Evolutionary conservation across 1,140 invertebrate species (phyloP).

Genomic region (Zaprionus ornatus): DNA sequence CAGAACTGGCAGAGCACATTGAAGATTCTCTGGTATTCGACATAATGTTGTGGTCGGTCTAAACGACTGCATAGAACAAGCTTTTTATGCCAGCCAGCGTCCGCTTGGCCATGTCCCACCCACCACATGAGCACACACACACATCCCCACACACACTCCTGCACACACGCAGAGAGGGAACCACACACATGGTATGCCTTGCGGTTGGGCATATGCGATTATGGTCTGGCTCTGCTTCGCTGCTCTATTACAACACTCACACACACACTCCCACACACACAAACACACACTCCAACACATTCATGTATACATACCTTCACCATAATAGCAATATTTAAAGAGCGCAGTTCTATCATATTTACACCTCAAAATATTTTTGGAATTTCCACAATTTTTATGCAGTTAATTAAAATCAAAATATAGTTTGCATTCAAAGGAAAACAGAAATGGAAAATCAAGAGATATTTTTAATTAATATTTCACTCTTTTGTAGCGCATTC

Average conservation of each 20-base stretch:
- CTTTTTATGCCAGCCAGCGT: constrained; percentile 72
- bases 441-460: not conserved
- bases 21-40: constrained; percentile 79
- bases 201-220: constrained; percentile 70
- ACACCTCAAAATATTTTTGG: constrained; percentile 8
- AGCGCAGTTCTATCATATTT: constrained; percentile 19
- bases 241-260: constrained; percentile 34
- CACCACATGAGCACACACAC: constrained; percentile 6
- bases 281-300: not conserved
- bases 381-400: not conserved
- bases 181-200: constrained; percentile 56
- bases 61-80: constrained; percentile 81
- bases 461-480: not conserved
- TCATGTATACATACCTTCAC: too few species aligned
- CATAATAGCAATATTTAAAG: constrained; percentile 6
- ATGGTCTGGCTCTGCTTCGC: constrained; percentile 57
- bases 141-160: not conserved
- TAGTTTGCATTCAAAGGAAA: too few species aligned
- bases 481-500: constrained; percentile 33
- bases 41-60: constrained; percentile 80
- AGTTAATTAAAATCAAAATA: not conserved
- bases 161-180: not conserved
- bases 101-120: constrained; percentile 47
- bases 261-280: constrained; percentile 22
- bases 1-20: constrained; percentile 60